Evolutionary conservation across 2,797 vertebrate species (phyloP), one percentile per base, ranked within the genome.

Genomic region (Coluber constrictor): DNA sequence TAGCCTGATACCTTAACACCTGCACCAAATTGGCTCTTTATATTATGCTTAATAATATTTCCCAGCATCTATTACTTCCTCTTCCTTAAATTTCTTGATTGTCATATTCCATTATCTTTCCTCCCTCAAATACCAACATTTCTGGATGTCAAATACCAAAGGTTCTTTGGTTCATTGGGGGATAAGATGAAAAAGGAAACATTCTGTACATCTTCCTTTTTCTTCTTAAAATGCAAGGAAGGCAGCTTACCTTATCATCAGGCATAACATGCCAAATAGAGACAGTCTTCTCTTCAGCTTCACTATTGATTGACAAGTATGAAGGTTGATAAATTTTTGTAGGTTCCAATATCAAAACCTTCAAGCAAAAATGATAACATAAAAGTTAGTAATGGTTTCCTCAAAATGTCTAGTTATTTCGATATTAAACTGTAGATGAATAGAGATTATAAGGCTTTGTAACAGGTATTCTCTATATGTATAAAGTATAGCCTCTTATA

Each of bases 251-350:
- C 98, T 99, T 99, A 95, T 99, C 99, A 95, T 99, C 99, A 90
- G 99, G 98, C 90, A 98, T 98, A 70, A 99, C 99, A 0, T 99
- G 99, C 99, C 99, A 99, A 95, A 99, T 99, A 43, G 99, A 99
- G 74, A 99, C 98, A 0, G 98, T 99, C 96, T 99, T 99, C 96
- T 99, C 98, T 61, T 99, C 99, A 0, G 98, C 98, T 63, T 99
- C 99, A 95, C 99, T 99, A 97, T 99, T 99, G 96, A 99, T 99
- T 66, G 99, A 99, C 94, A 99, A 97, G 97, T 99, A 99, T 0
- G 99, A 99, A 10, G 99, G 99, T 91, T 99, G 99, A 96, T 99
- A 99, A 88, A 99, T 98, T 98, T 99, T 99, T 59, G 99, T 99
- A 92, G 99, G 99, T 97, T 99, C 99, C 95, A 99, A 96, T 96